phyloP scores from a whole-genome alignment of 2,113 vertebrate species.

The Ctenomys sociabilis region DNA sequence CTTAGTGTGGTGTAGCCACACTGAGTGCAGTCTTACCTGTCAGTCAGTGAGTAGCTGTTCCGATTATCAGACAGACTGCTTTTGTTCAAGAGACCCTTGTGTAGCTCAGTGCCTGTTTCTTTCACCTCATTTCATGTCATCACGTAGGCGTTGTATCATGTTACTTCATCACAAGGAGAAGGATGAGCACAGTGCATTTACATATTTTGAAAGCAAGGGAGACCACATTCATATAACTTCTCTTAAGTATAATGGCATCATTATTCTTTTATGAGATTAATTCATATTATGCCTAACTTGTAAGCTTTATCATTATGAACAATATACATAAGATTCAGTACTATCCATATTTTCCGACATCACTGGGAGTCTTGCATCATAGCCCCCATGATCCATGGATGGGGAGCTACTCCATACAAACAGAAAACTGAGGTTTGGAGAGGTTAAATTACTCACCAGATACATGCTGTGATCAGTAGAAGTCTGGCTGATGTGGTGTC shows the following conservation, averaged over 20 bases:
- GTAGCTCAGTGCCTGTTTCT: neutral
- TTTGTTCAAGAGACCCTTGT: neutral
- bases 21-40: neutral
- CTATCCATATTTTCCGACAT: neutral
- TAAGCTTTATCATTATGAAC: neutral
- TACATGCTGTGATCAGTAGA: neutral
- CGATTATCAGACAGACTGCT: neutral
- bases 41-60: neutral
- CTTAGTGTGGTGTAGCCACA: neutral
- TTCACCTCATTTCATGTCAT: neutral
- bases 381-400: neutral
- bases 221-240: neutral
- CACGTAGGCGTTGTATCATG: neutral
- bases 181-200: neutral
- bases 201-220: neutral
- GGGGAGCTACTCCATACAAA: neutral
- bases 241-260: neutral
- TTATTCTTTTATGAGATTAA: neutral
- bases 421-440: slow-evolving; percentile 1
- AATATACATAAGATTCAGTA: neutral
- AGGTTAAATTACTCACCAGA: slow-evolving; percentile 15
- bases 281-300: neutral
- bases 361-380: neutral
- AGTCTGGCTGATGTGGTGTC: neutral
- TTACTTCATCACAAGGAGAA: neutral